These are phyloP conservation scores for Ophioninae sp. DNA, from an alignment of 2,888 invertebrate species.

Conservation along the genomic window DNA sequence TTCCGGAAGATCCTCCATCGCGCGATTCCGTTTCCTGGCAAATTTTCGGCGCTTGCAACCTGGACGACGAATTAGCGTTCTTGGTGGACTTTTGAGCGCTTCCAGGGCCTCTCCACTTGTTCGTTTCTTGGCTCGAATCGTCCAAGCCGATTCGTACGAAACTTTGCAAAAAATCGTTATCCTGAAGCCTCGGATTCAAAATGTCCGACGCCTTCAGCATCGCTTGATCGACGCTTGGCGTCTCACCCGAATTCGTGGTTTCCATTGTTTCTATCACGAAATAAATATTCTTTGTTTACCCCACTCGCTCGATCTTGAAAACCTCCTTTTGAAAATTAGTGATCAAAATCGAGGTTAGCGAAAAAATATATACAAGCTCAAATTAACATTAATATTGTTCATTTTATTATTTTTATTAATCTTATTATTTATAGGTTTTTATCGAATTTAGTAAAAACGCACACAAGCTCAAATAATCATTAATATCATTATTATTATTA, in stretches of 20 bases:
- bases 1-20: slow-evolving; percentile 48
- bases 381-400: too few relatives aligned
- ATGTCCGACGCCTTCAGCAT: slow-evolving; percentile 84
- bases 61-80: slow-evolving; percentile 51
- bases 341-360: too few relatives aligned
- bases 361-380: too few relatives aligned
- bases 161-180: slow-evolving; percentile 90
- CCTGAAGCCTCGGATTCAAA: slow-evolving; percentile 85
- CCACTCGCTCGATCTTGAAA: not conserved
- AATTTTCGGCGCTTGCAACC: slow-evolving; percentile 37
- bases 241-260: slow-evolving; percentile 21
- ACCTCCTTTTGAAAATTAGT: not conserved
- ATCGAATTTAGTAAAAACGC: too few relatives aligned
- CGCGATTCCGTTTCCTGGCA: slow-evolving; percentile 47
- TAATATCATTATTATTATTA: too few relatives aligned
- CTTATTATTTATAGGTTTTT: too few relatives aligned
- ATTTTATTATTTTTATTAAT: too few relatives aligned
- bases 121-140: slow-evolving; percentile 70
- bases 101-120: not conserved
- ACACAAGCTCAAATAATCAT: too few relatives aligned
- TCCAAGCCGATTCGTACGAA: slow-evolving; percentile 88
- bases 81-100: slow-evolving; percentile 35
- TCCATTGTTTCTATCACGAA: slow-evolving; percentile 42
- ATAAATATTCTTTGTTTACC: slow-evolving; percentile 4
- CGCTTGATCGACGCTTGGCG: slow-evolving; percentile 70